Base-by-base conservation (phyloP, 2,113 vertebrate genomes). In the Pandion haliaetus region DNA sequence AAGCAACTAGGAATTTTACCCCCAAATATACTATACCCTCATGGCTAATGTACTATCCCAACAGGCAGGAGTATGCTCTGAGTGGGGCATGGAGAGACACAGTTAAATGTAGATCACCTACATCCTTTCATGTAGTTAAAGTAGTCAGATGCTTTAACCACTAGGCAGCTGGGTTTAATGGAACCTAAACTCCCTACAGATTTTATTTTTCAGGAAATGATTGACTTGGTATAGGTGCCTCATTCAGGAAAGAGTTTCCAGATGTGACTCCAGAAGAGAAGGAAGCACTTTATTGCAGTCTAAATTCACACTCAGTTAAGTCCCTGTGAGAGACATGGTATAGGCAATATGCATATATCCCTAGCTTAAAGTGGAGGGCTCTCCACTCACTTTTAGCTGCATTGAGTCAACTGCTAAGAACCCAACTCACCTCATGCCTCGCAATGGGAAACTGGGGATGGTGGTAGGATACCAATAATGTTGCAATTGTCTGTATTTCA, bases 161-260 rank as follows among this genome's bases (percentile, higher is more conserved):
- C 38, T 45, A 63, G 83, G 69, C 77, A 87, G 69, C 61, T 78
- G 70, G 29, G 73, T 72, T 76, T 95, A 93, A 90, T 87, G 93
- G 87, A 87, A 93, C 36, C 8, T 87, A 76, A 93, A 19, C 47
- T 85, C 73, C 34, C 31, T 34, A 54, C 11, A 67, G 76, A 59
- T 73, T 81, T 83, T 77, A 34, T 61, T 96, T 91, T 95, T 93
- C 95, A 94, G 84, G 84, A 96, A 95, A 90, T 85, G 0, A 49
- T 84, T 79, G 77, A 65, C 89, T 87, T 93, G 44, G 44, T 89
- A 87, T 89, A 95, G 95, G 58, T 93, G 86, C 73, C 40, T 93
- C 58, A 59, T 79, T 87, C 81, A 82, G 61, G 73, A 96, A 96
- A 92, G 72, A 31, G 40, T 49, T 96, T 94, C 89, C 95, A 94